Percentiles rank a stretch among this genome's conserved stretches.
Evolutionary conservation across 1,140 invertebrate genomes (phyloP).

Genomic region (Ruditapes philippinarum): DNA sequence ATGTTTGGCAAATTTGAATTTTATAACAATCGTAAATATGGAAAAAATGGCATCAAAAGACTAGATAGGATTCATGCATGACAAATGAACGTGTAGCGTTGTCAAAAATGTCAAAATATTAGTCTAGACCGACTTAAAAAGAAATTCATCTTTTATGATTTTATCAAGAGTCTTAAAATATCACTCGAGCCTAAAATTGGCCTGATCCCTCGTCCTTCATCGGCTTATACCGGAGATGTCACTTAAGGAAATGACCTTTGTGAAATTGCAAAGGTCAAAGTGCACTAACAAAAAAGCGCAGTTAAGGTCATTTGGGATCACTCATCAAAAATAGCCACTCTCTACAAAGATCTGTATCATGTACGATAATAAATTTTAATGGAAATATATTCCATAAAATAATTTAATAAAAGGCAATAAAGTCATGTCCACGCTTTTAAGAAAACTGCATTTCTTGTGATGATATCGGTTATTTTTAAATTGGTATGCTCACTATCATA

Average conservation of each 20-base stretch:
- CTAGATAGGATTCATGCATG: slow-evolving; percentile 29
- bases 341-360: slow-evolving; percentile 37
- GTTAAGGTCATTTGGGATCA: slow-evolving; percentile 42
- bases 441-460: slow-evolving; percentile 14
- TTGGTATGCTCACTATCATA: slow-evolving; percentile 42
- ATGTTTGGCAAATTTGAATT: slow-evolving; percentile 28
- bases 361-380: slow-evolving; percentile 59
- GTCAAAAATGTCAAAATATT: slow-evolving; percentile 44
- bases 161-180: not conserved
- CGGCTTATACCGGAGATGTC: slow-evolving; percentile 43
- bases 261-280: slow-evolving; percentile 15
- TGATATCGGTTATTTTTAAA: not conserved
- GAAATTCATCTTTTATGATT: slow-evolving; percentile 6
- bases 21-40: slow-evolving; percentile 3
- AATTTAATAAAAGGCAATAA: slow-evolving; percentile 58
- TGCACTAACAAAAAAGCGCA: slow-evolving; percentile 40
- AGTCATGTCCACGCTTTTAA: slow-evolving; percentile 1
- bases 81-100: slow-evolving; percentile 11
- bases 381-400: slow-evolving; percentile 60
- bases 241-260: slow-evolving; percentile 21
- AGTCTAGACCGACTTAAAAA: slow-evolving; percentile 26
- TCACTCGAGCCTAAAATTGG: slow-evolving; percentile 50
- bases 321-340: slow-evolving; percentile 29
- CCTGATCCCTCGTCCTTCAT: slow-evolving; percentile 19
- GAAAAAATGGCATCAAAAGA: slow-evolving; percentile 9